Evolutionary conservation across 2,888 invertebrate species (phyloP).

Genomic region (Caenorhabditis imperialis): DNA sequence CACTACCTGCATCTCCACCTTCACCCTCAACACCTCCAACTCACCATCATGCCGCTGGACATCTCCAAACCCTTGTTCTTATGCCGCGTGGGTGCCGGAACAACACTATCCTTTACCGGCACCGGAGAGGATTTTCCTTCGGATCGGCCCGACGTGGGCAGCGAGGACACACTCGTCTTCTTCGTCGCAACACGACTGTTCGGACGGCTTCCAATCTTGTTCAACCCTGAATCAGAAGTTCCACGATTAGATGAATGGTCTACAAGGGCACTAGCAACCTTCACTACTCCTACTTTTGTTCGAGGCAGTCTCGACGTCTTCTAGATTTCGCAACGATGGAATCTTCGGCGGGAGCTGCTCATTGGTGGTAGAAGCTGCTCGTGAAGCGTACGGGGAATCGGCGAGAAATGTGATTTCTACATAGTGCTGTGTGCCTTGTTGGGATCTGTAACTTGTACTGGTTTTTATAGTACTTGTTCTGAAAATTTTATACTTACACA

Average conservation of each 20-base stretch:
- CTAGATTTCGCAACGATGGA: slow-evolving; percentile 20
- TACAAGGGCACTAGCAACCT: slow-evolving; percentile 15
- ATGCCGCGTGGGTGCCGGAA: slow-evolving; percentile 56
- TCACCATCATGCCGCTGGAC: slow-evolving; percentile 64
- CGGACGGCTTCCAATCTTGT: slow-evolving; percentile 36
- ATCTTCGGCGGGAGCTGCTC: background rate
- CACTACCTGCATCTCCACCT: no score
- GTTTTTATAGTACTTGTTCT: background rate
- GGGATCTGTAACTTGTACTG: slow-evolving; percentile 9
- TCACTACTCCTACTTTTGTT: slow-evolving; percentile 51
- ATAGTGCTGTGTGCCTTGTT: slow-evolving; percentile 31
- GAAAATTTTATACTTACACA: slow-evolving; percentile 35
- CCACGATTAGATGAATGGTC: no score
- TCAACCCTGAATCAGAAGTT: slow-evolving; percentile 35
- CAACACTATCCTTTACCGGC: slow-evolving; percentile 53
- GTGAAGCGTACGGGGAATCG: slow-evolving; percentile 36
- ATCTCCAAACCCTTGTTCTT: slow-evolving; percentile 67
- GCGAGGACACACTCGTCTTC: slow-evolving; percentile 42
- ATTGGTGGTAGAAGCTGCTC: slow-evolving; percentile 17
- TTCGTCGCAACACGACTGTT: slow-evolving; percentile 21
- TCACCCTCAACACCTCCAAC: no score
- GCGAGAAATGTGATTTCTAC: slow-evolving; percentile 48
- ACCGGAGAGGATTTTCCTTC: slow-evolving; percentile 67
- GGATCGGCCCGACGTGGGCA: slow-evolving; percentile 61
- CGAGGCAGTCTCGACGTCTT: slow-evolving; percentile 11